These are phyloP conservation scores for Lamellibrachia satsuma DNA, from an alignment of 2,888 invertebrate genomes.

Conservation along the genomic window DNA sequence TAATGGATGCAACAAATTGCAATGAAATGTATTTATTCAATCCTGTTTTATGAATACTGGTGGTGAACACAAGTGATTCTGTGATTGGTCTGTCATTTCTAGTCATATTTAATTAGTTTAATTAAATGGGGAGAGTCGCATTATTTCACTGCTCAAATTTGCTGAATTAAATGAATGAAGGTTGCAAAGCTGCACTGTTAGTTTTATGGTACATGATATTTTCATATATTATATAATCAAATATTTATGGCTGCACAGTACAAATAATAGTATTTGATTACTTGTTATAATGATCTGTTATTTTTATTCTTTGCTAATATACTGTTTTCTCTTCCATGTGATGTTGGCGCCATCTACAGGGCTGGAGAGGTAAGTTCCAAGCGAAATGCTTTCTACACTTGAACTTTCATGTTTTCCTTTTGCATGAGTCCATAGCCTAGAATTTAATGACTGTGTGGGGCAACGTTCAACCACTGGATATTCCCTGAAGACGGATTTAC, in stretches of 20 bases:
- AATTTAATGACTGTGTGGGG: neutral
- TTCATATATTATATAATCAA: neutral
- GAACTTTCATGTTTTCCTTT: neutral
- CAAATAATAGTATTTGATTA: neutral
- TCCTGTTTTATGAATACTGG: too few relatives aligned
- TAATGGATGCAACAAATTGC: neutral
- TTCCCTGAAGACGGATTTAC: neutral
- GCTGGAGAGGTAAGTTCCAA: neutral
- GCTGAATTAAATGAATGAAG: neutral
- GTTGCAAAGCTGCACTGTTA: neutral
- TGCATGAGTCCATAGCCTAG: neutral
- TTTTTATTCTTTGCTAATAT: neutral
- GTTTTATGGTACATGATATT: too few relatives aligned
- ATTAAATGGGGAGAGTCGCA: neutral
- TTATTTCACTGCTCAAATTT: neutral
- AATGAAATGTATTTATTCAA: neutral
- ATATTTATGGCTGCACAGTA: neutral
- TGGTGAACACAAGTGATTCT: too few relatives aligned
- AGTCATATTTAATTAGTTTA: too few relatives aligned
- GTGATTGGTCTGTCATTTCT: too few relatives aligned
- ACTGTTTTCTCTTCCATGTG: constrained; percentile 4
- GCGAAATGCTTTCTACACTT: neutral
- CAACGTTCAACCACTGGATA: neutral
- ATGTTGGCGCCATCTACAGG: neutral
- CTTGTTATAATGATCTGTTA: neutral